Percentiles rank a stretch among this genome's conserved stretches.
Conservation (phyloP, 2,888 invertebrate species). For the Biston stratarius region DNA sequence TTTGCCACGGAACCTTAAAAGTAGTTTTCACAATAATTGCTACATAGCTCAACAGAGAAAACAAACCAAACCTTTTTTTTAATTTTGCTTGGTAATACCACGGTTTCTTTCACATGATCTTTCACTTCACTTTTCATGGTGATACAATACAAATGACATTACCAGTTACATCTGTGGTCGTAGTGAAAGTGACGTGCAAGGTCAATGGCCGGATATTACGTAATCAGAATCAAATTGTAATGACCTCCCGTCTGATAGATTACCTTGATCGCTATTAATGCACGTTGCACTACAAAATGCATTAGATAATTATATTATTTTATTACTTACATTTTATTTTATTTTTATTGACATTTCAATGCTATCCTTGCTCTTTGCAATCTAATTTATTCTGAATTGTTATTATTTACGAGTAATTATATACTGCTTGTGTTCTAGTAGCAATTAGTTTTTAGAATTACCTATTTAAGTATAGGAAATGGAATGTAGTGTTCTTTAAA, state of each 20-base stretch:
- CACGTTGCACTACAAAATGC: neutral
- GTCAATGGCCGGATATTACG: constrained; percentile 46
- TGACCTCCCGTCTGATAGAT: constrained; percentile 33
- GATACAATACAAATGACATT: neutral
- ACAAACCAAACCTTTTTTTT: neutral
- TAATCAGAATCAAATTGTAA: constrained; percentile 27
- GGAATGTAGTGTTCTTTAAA: no score
- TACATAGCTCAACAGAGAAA: no score
- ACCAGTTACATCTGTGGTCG: neutral
- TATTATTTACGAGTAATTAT: neutral
- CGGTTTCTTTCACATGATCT: neutral
- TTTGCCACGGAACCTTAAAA: neutral
- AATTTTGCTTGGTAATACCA: neutral
- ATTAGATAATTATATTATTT: neutral
- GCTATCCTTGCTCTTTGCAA: neutral
- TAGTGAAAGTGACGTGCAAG: constrained; percentile 45
- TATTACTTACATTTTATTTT: neutral
- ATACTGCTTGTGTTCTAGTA: no score
- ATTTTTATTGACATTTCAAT: neutral
- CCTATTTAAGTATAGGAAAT: no score
- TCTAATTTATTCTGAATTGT: neutral
- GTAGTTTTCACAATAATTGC: neutral
- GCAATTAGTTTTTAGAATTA: no score
- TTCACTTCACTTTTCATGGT: neutral
- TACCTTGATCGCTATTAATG: constrained; percentile 23